Conservation (phyloP, 1,140 invertebrate genomes). For the Drosophila melanogaster region DNA sequence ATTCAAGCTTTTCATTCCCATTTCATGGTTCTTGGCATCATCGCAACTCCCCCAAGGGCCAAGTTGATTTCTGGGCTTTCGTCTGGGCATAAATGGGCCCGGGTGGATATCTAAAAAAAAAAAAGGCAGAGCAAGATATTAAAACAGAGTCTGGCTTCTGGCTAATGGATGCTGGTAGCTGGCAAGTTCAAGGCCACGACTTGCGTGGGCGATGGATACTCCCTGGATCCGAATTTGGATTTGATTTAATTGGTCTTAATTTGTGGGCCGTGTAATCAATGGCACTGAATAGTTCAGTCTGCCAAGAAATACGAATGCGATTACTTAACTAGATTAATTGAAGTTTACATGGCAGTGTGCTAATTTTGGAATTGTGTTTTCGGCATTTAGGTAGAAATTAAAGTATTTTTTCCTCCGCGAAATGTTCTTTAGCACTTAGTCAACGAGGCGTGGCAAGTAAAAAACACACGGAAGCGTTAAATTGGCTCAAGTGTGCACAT, state of each 20-base stretch:
- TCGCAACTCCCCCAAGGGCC: conserved; percentile 36
- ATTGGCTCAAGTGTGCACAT: conserved; percentile 67
- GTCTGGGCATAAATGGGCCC: conserved; percentile 38
- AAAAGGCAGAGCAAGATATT: conserved; percentile 34
- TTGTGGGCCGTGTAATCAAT: conserved; percentile 49
- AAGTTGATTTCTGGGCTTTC: conserved; percentile 19
- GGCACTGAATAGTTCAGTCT: conserved; percentile 28
- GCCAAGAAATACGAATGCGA: conserved; percentile 26
- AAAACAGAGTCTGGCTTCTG: conserved; percentile 24
- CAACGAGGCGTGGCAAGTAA: conserved; percentile 59
- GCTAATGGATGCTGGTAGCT: conserved; percentile 30
- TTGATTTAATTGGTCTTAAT: conserved; percentile 57
- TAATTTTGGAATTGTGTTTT: conserved; percentile 36
- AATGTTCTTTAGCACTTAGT: conserved; percentile 21
- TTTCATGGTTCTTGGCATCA: conserved; percentile 12
- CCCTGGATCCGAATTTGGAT: conserved; percentile 35
- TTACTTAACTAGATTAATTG: conserved; percentile 50
- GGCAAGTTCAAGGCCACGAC: conserved; percentile 57
- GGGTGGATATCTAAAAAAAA: conserved; percentile 27
- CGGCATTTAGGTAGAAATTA: conserved; percentile 41
- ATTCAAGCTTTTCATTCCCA: conserved; percentile 41
- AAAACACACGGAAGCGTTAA: conserved; percentile 79
- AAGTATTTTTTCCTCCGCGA: conserved; percentile 10
- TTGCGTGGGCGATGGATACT: conserved; percentile 10
- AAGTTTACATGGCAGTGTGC: conserved; percentile 16